Evolutionary conservation across 2,888 invertebrate species (phyloP).

Genomic region (Drosophila colorata): DNA sequence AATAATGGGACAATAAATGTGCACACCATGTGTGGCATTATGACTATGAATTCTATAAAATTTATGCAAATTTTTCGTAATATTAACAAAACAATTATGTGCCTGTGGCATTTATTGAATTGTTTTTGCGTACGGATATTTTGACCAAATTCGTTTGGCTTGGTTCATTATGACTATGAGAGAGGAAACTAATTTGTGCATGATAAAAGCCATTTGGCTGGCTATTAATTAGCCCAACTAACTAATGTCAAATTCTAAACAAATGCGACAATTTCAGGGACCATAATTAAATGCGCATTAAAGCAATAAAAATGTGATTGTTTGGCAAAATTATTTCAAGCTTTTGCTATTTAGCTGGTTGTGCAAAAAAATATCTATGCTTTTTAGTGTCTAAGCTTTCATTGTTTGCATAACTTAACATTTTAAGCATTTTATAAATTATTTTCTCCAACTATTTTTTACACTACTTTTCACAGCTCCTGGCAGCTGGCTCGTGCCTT

Average conservation of each 20-base stretch:
- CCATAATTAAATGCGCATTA: conserved; percentile 38
- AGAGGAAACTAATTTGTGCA: conserved; percentile 47
- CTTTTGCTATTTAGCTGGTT: conserved; percentile 1
- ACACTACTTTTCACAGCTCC: conserved; percentile 34
- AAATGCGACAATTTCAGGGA: conserved; percentile 8
- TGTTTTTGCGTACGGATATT: conserved; percentile 19
- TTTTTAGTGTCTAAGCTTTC: background rate
- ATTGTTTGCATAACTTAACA: conserved; percentile 7
- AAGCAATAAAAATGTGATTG: conserved; percentile 22
- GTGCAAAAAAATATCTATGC: background rate
- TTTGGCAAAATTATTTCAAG: conserved; percentile 7
- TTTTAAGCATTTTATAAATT: conserved; percentile 19
- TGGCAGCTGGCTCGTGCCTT: background rate
- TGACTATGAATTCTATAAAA: conserved; percentile 24
- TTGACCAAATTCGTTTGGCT: conserved; percentile 12
- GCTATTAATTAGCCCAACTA: conserved; percentile 53
- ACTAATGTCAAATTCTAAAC: conserved; percentile 29
- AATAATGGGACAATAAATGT: conserved; percentile 23
- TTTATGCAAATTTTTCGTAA: conserved; percentile 45
- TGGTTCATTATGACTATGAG: conserved; percentile 33
- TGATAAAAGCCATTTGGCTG: conserved; percentile 56
- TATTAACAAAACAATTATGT: conserved; percentile 31
- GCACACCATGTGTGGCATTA: conserved; percentile 11
- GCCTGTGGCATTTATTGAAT: conserved; percentile 35
- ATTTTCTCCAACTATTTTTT: conserved; percentile 20